phyloP scores from a whole-genome alignment of 2,113 vertebrate species.

The Aepyceros melampus region DNA sequence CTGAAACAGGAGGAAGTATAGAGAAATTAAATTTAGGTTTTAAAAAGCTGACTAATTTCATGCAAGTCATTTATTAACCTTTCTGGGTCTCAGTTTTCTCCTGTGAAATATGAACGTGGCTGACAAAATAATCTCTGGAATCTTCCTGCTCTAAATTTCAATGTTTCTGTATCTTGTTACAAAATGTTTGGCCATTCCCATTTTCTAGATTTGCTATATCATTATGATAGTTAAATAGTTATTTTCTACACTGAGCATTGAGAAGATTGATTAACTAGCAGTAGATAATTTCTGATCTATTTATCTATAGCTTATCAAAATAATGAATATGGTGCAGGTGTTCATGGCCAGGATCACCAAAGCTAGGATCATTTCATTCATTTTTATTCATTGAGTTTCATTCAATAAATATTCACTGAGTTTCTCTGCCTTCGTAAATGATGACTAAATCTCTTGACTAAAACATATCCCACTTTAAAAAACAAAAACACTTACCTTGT shows the following conservation, averaged over 20 bases:
- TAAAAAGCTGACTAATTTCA: conserved; percentile 32
- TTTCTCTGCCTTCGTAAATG: conserved; percentile 6
- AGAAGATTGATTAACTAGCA: background rate
- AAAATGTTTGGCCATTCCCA: background rate
- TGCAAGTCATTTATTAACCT: conserved; percentile 2
- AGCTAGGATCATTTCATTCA: background rate
- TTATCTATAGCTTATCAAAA: background rate
- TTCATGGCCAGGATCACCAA: background rate
- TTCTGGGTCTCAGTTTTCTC: conserved; percentile 8
- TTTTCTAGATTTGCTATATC: background rate
- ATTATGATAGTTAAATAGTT: background rate
- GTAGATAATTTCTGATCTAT: background rate
- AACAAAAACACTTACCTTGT: conserved; percentile 19
- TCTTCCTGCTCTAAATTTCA: background rate
- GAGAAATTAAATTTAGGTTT: conserved; percentile 16
- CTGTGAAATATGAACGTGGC: conserved; percentile 3
- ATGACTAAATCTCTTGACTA: conserved; percentile 43
- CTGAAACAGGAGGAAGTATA: background rate
- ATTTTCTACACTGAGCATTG: background rate
- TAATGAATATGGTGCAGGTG: background rate
- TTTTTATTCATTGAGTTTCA: background rate
- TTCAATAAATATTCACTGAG: background rate
- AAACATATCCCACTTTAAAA: conserved; percentile 41
- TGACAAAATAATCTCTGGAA: conserved; percentile 6
- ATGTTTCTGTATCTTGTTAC: background rate